Base-by-base conservation (phyloP, 2,797 vertebrate species). In the Macroramphosus scolopax region DNA sequence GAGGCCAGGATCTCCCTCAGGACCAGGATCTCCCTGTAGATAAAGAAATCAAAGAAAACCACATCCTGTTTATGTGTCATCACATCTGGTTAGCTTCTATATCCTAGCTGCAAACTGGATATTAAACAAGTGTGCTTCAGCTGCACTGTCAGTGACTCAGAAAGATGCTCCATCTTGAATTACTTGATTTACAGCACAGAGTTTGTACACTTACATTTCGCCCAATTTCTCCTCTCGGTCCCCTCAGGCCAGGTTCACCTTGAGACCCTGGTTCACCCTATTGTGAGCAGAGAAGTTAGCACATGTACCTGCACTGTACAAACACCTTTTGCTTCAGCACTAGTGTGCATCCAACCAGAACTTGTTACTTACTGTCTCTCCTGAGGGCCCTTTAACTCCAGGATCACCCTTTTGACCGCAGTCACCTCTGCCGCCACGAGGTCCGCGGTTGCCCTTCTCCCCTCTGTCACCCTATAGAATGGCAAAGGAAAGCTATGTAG, bases 1-100 rank as follows among this genome's bases (percentile, higher is more conserved):
- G 44, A 98, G 90, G 37, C 95, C 95, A 0, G 96, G 92, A 48
- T 98, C 95, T 88, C 96, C 96, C 3, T 93, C 84, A 38, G 92
- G 87, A 1, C 97, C 96, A 0, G 88, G 68, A 42, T 84, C 88
- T 46, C 97, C 97, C 96, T 98, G 84, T 16, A 56, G 68, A 67
- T 47, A 31, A 78, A 0, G 71, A 14, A 3, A 75, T 30, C 2
- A 34, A 1, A 37, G 6, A 20, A 51, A 32, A 26, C 67, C 20
- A 50, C 13, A 54, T 41, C 15, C 9, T 49, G n/a, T n/a, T n/a
- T n/a, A n/a, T n/a, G n/a, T n/a, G n/a, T n/a, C n/a, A n/a, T n/a
- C n/a, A n/a, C 20, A 3, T 6, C 20, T 22, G 20, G 20, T 22
- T 6, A 22, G 20, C 6, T 6, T 22, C 20, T 22, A 6, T 22